Evolutionary conservation across 2,797 vertebrate genomes (phyloP), one percentile per base, ranked within the genome.

Genomic region (Argentina silus): DNA sequence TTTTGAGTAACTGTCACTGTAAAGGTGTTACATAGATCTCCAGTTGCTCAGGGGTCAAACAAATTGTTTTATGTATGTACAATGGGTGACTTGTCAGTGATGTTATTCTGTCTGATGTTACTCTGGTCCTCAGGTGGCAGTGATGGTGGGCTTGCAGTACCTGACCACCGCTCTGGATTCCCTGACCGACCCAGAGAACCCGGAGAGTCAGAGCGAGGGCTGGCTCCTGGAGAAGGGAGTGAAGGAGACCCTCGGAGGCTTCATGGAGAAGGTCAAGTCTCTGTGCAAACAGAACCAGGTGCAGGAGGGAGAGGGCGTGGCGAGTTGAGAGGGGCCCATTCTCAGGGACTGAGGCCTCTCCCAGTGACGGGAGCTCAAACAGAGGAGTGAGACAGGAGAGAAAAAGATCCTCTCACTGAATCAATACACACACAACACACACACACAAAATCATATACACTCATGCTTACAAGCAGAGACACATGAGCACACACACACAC

Each of bases 281-380:
- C 81, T 97, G 15, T 94, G 95, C 80, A 96, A 94, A 89, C 74
- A 85, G 70, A 97, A 95, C 78, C 95, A 97, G 90, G 97, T 98
- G 90, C 93, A 93, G 66, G 95, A 88, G 50, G 89, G 90, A 50
- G 89, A 91, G 12, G 65, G 92, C 60, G 92, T 90, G 0, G 89
- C 94, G 80, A 95, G 95, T 87, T 97, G 96, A 98, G 85, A 36
- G 57, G 73, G 68, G 42, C 50, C 4, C 17, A 17, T 19, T 78
- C 21, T 44, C 15, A 21, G 80, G 79, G 76, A 91, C 88, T 86
- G 70, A 85, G 79, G 82, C 69, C 69, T 72, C 79, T 80, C 66
- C 69, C 14, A 61, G 53, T 57, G 9, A n/a, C 21, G 77, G 75
- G 61, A 67, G 66, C 78, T 71, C 67, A 45, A 70, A 72, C 65